Conservation (phyloP, 1,140 invertebrate species). For the Tetramorium simillimum region DNA sequence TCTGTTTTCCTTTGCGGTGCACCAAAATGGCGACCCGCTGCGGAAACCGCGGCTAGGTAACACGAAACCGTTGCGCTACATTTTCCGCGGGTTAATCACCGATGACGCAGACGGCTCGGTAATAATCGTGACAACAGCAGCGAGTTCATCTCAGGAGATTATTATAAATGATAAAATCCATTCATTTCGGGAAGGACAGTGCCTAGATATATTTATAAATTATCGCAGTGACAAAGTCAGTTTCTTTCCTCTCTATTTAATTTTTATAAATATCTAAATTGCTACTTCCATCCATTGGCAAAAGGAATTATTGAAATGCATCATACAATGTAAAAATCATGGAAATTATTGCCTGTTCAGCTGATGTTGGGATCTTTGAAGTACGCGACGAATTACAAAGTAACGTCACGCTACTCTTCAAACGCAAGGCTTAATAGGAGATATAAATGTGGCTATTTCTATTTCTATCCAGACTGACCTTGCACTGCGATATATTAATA, state of each 20-base stretch:
- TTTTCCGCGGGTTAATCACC: conserved; percentile 71
- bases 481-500: conserved; percentile 48
- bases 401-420: neutral
- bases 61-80: conserved; percentile 70
- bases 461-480: conserved; percentile 44
- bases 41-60: conserved; percentile 67
- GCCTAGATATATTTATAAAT: neutral
- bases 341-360: neutral
- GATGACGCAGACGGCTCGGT: conserved; percentile 29
- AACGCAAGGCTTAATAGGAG: conserved; percentile 36
- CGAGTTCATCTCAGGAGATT: neutral
- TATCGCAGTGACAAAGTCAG: neutral
- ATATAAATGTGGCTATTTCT: conserved; percentile 33
- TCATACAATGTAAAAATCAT: neutral
- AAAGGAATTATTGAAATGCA: neutral
- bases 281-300: neutral
- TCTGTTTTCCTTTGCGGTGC: conserved; percentile 61
- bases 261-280: neutral
- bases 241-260: neutral
- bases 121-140: conserved; percentile 20
- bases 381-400: conserved; percentile 5
- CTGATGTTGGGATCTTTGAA: neutral
- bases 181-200: neutral
- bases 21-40: conserved; percentile 66
- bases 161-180: neutral